Evolutionary conservation across 2,797 vertebrate species (phyloP), one percentile per base, ranked within the genome.

Genomic region (Eulemur coronatus): DNA sequence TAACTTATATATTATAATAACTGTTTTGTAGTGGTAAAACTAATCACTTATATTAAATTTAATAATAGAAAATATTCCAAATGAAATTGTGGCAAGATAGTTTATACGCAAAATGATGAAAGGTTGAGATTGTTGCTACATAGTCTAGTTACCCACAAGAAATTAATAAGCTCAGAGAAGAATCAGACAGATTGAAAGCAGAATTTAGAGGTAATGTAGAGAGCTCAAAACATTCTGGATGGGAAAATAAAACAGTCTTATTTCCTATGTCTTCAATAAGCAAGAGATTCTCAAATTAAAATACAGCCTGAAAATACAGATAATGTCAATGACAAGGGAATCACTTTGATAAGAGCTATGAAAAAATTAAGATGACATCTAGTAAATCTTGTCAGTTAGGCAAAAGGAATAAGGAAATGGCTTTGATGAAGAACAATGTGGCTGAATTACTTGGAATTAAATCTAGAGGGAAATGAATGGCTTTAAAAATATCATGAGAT

Each of bases 231-330:
- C 24, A 26, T 70, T 69, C 63, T 43, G 30, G n/a, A 57, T 78
- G 11, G 24, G 5, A 70, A 95, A 65, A 33, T 55, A 72, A 87
- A 50, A 43, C 17, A 46, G 5, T 35, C 35, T 80, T 79, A 11
- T 61, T 87, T 75, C 26, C n/a, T 38, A 65, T 20, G 24, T 92
- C 20, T 72, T 30, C 7, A 78, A 14, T 82, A 33, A 92, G 14
- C 59, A 59, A 63, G 79, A 92, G 33, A 87, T 65, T 93, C 70
- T 93, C 38, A 87, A 91, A 63, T 59, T 78, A 91, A 91, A 18
- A 18, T 72, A 65, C 0, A 72, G 10, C 24, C 17, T 65, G 3
- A 26, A 7, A 43, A 72, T 38, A 78, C 14, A 84, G 33, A 76
- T 20, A 93, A 78, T 88, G 65, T 72, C 86, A 82, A 72, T 17